phyloP scores from a whole-genome alignment of 1,140 invertebrate genomes.

The Amphibalanus amphitrite region DNA sequence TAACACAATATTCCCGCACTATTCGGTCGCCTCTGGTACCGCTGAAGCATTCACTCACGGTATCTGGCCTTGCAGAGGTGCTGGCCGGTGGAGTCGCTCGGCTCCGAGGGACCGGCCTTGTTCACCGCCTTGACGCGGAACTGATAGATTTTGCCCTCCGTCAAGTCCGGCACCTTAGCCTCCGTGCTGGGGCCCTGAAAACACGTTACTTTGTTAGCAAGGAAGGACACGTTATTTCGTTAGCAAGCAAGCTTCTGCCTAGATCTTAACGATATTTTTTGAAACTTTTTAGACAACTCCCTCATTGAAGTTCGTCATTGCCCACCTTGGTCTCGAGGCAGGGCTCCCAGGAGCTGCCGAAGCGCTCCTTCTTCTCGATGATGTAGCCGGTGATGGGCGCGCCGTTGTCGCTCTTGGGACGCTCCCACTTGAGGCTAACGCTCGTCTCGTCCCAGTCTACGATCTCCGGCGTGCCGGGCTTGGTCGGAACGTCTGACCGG shows the following conservation, averaged over 20 bases:
- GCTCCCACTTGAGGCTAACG: slow-evolving; percentile 82
- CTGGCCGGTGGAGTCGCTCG: slow-evolving; percentile 70
- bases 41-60: too few species aligned
- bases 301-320: too few species aligned
- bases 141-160: slow-evolving; percentile 82
- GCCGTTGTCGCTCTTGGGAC: slow-evolving; percentile 74
- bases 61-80: slow-evolving; percentile 76
- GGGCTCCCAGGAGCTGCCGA: slow-evolving; percentile 71
- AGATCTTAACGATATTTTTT: too few species aligned
- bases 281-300: too few species aligned
- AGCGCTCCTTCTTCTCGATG: slow-evolving; percentile 92
- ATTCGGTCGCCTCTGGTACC: too few species aligned
- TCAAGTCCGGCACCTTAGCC: slow-evolving; percentile 63
- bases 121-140: slow-evolving; percentile 84
- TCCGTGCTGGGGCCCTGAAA: slow-evolving; percentile 51
- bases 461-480: slow-evolving; percentile 82
- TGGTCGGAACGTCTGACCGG: slow-evolving; percentile 52
- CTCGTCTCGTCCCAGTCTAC: slow-evolving; percentile 85
- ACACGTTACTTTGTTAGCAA: slow-evolving; percentile 15
- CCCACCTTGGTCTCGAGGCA: slow-evolving; percentile 29
- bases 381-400: slow-evolving; percentile 89
- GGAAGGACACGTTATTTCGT: too few species aligned
- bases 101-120: slow-evolving; percentile 79
- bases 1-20: too few species aligned
- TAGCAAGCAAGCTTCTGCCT: too few species aligned